Percentiles rank a stretch among this genome's conserved stretches.
phyloP scores from a whole-genome alignment of 2,888 invertebrate genomes.

The Heliconius cydno region DNA sequence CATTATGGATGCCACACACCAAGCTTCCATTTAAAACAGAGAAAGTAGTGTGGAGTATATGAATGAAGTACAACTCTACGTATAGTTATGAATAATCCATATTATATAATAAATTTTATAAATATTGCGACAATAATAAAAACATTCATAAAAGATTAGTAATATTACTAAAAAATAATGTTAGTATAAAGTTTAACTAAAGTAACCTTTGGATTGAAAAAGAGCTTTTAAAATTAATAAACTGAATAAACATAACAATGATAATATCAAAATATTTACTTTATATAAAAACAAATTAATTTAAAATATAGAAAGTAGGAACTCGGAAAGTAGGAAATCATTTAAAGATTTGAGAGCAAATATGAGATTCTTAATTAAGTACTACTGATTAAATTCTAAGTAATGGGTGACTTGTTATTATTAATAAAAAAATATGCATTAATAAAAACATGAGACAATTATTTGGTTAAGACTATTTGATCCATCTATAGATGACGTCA shows the following conservation, averaged over 20 bases:
- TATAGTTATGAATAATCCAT: neutral
- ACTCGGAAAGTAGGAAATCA: neutral
- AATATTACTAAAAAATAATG: too few relatives aligned
- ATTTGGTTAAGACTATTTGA: neutral
- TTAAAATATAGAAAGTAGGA: slow-evolving; percentile 8
- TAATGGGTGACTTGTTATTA: neutral
- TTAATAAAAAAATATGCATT: neutral
- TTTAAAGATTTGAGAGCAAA: slow-evolving; percentile 3
- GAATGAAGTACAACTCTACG: neutral
- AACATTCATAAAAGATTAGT: neutral
- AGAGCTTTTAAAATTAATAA: neutral
- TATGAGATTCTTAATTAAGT: slow-evolving; percentile 9
- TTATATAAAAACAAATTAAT: neutral
- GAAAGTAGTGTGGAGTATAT: neutral
- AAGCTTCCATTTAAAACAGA: neutral
- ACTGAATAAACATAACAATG: neutral
- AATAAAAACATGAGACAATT: neutral
- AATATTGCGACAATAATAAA: neutral
- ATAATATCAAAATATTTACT: neutral
- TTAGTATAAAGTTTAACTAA: neutral
- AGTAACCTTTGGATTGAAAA: neutral
- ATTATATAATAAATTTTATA: neutral
- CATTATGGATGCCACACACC: too few relatives aligned
- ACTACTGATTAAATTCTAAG: neutral
- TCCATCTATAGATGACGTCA: neutral